Base-by-base conservation (phyloP, 2,797 vertebrate species). In the Falco peregrinus region DNA sequence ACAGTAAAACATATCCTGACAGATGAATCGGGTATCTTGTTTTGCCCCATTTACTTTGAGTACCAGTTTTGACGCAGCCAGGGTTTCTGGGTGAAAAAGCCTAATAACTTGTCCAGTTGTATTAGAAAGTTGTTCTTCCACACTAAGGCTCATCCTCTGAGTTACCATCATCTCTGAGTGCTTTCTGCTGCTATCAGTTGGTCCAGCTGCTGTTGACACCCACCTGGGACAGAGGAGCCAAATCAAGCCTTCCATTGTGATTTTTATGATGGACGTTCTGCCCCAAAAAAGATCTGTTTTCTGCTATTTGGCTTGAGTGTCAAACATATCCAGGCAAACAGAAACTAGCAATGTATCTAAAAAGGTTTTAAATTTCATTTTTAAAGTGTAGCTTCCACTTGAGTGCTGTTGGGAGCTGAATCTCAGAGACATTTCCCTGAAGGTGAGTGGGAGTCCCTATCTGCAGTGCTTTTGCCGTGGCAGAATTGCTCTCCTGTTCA, bases 351-450 rank as follows among this genome's bases (percentile, higher is more conserved):
- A 65, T 19, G 3, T 56, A 24, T 65, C 83, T 83, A 24, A 33
- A 74, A 84, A 94, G 18, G 43, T 68, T 90, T 86, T 37, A 43
- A 69, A 28, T 87, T 90, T 65, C 61, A 39, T 84, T 69, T 29
- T 16, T 41, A 33, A 95, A 78, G 29, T n/a, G 16, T 28, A 86
- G 68, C 80, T 94, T 77, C 35, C 63, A 57, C 65, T 50, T 24
- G 47, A 76, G 51, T 76, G 65, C 78, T 92, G 51, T 33, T 94
- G 82, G 87, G 57, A 87, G 70, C 57, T 89, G 86, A 93, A 83
- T 90, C 78, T 87, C 75, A 69, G 3, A 95, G 82, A 50, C 4
- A 22, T 89, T 95, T 94, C 63, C 39, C 78, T 88, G 84, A 68
- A 64, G 69, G 73, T 78, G 78, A 67, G 80, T 92, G 71, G 90